Conservation (phyloP, 2,888 invertebrate species). For the Plebejus melissa region DNA sequence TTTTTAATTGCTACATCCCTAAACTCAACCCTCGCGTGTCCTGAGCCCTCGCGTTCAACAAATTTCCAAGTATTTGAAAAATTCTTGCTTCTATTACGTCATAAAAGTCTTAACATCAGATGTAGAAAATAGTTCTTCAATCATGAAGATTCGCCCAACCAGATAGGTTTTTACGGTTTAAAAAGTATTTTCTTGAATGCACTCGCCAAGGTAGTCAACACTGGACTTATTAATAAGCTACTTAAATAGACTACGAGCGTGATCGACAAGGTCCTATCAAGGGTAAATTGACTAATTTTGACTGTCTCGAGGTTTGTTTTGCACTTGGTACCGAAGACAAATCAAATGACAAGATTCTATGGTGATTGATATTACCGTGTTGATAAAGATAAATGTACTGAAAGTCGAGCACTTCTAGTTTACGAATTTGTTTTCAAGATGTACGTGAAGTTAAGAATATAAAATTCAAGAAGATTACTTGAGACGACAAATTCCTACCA, state of each 20-base stretch:
- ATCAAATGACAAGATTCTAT: not conserved
- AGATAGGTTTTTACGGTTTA: not conserved
- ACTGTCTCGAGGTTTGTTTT: slow-evolving; percentile 3
- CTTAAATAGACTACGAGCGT: slow-evolving; percentile 25
- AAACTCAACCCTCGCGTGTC: no score
- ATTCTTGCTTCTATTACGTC: not conserved
- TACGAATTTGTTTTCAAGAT: not conserved
- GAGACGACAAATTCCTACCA: no score
- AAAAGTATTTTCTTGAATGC: slow-evolving; percentile 2
- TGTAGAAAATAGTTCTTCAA: not conserved
- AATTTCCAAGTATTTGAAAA: not conserved
- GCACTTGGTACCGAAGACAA: not conserved
- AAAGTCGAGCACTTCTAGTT: not conserved
- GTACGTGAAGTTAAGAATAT: not conserved
- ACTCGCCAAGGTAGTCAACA: slow-evolving; percentile 12
- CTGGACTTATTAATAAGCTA: slow-evolving; percentile 26
- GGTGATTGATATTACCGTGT: not conserved
- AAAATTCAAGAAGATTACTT: no score
- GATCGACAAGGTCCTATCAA: slow-evolving; percentile 25
- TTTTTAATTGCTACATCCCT: no score
- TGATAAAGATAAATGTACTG: not conserved
- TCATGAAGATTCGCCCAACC: not conserved
- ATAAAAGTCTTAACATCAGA: not conserved
- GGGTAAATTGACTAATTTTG: slow-evolving; percentile 26
- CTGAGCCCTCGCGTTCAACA: no score